phyloP scores from a whole-genome alignment of 2,888 invertebrate genomes.

The Ctenicera cuprea region DNA sequence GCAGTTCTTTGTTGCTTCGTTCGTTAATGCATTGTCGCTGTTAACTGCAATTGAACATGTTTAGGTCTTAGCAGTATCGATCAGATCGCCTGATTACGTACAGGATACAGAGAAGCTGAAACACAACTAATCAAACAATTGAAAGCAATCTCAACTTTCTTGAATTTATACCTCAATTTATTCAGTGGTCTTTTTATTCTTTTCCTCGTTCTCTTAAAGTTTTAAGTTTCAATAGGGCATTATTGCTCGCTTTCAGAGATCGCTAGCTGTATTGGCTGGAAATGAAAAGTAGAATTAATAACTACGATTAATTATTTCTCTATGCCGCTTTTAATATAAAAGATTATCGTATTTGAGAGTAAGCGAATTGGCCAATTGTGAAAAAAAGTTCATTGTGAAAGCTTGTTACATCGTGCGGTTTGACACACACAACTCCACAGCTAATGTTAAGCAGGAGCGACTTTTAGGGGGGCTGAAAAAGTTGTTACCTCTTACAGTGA shows the following conservation, averaged over 20 bases:
- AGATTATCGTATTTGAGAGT: no score
- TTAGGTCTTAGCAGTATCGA: conserved; percentile 35
- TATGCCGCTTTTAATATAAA: no score
- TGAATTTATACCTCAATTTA: conserved; percentile 22
- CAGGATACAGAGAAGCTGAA: not conserved
- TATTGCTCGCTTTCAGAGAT: not conserved
- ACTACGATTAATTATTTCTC: no score
- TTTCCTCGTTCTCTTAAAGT: not conserved
- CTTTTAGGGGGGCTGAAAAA: no score
- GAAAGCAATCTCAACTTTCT: conserved; percentile 30
- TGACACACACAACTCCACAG: no score
- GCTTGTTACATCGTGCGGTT: no score
- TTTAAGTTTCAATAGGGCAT: not conserved
- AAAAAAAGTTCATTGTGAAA: no score
- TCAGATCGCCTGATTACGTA: conserved; percentile 25
- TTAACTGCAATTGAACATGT: conserved; percentile 38
- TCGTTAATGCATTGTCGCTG: conserved; percentile 40
- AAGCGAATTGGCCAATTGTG: no score
- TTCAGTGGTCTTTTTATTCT: conserved; percentile 5
- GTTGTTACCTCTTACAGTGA: no score
- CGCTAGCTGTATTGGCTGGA: no score
- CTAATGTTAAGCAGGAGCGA: no score
- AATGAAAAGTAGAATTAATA: no score
- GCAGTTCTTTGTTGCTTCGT: conserved; percentile 22
- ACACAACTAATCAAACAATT: conserved; percentile 33